Conservation (phyloP, 2,888 invertebrate species). For the Mythimna impura region DNA sequence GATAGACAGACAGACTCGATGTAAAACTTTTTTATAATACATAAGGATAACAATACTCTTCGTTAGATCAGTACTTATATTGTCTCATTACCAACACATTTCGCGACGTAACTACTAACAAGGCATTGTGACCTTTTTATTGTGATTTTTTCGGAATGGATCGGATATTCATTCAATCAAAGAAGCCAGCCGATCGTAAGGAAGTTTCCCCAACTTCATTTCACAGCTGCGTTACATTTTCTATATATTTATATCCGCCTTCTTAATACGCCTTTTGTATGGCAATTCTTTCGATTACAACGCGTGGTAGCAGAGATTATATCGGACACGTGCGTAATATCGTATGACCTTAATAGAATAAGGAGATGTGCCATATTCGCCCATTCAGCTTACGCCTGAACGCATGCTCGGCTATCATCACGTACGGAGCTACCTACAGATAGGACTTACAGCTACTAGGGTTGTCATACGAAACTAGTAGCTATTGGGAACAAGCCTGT, state of each 20-base stretch:
- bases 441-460: slow-evolving; percentile 47
- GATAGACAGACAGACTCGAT: too few relatives aligned
- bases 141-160: slow-evolving; percentile 28
- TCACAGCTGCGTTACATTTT: slow-evolving; percentile 26
- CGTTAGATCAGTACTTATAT: slow-evolving; percentile 12
- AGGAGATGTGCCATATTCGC: slow-evolving; percentile 70
- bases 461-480: slow-evolving; percentile 6
- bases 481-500: slow-evolving; percentile 8
- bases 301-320: slow-evolving; percentile 73
- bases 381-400: slow-evolving; percentile 67
- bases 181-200: slow-evolving; percentile 38
- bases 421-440: slow-evolving; percentile 63
- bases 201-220: slow-evolving; percentile 41
- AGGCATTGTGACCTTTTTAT: slow-evolving; percentile 46
- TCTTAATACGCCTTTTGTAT: slow-evolving; percentile 47
- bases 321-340: slow-evolving; percentile 75
- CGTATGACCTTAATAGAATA: slow-evolving; percentile 77
- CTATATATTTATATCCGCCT: slow-evolving; percentile 38
- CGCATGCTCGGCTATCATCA: slow-evolving; percentile 67
- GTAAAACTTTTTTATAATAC: too few relatives aligned
- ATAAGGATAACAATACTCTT: slow-evolving; percentile 8
- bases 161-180: slow-evolving; percentile 57
- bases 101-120: slow-evolving; percentile 33
- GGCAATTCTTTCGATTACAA: slow-evolving; percentile 63
- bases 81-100: slow-evolving; percentile 14